Conservation (phyloP, 2,797 vertebrate genomes). For the Siniperca obscura region DNA sequence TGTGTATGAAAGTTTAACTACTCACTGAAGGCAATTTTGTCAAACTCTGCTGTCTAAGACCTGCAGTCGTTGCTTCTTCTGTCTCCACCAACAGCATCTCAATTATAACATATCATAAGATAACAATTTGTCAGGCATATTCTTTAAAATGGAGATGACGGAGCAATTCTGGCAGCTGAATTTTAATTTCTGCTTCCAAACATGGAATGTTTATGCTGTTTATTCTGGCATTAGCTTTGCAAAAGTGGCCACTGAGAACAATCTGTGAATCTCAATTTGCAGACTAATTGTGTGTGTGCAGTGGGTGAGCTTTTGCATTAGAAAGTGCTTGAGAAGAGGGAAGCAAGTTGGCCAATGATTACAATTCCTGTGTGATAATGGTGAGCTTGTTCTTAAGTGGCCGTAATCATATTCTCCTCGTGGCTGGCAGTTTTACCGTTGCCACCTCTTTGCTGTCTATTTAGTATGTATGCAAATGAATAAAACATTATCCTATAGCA, state of each 20-base stretch:
- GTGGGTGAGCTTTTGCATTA: slow-evolving; percentile 39
- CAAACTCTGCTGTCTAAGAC: slow-evolving; percentile 6
- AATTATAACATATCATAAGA: slow-evolving; percentile 23
- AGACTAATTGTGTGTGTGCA: slow-evolving; percentile 48
- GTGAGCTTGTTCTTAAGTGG: slow-evolving; percentile 52
- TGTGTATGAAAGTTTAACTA: slow-evolving; percentile 30
- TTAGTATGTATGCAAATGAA: slow-evolving; percentile 59
- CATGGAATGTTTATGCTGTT: slow-evolving; percentile 26
- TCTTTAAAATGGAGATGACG: slow-evolving; percentile 30
- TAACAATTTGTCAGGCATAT: slow-evolving; percentile 26
- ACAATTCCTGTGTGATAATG: slow-evolving; percentile 44
- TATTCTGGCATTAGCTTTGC: slow-evolving; percentile 43
- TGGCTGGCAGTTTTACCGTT: slow-evolving; percentile 32
- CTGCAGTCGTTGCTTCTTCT: slow-evolving; percentile 11
- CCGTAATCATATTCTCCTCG: slow-evolving; percentile 45
- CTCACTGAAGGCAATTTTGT: slow-evolving; percentile 30
- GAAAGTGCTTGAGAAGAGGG: slow-evolving; percentile 20
- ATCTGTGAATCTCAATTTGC: slow-evolving; percentile 56
- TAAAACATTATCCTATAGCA: slow-evolving; percentile 45
- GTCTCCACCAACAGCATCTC: slow-evolving; percentile 23
- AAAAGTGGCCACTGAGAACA: slow-evolving; percentile 40
- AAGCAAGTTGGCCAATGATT: slow-evolving; percentile 39
- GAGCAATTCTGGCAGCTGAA: slow-evolving; percentile 4
- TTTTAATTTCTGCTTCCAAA: slow-evolving; percentile 22
- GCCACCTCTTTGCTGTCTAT: slow-evolving; percentile 38